phyloP scores from a whole-genome alignment of 2,797 vertebrate genomes.

The Mastacembelus armatus region DNA sequence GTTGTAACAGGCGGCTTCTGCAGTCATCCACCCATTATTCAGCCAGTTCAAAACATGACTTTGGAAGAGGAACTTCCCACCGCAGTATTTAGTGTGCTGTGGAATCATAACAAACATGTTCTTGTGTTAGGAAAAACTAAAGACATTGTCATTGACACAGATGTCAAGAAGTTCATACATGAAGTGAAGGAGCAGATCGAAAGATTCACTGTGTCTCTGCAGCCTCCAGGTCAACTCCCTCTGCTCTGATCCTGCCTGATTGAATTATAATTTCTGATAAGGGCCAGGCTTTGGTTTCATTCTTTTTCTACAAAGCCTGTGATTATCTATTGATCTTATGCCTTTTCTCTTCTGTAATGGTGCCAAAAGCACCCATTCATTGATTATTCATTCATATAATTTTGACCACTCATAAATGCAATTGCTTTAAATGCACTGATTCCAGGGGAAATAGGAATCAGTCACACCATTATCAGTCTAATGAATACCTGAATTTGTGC shows the following conservation, averaged over 20 bases:
- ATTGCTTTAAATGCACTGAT: not conserved
- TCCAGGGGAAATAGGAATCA: conserved; percentile 12
- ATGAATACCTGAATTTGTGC: too few species aligned
- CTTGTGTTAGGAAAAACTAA: too few species aligned
- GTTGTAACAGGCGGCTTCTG: too few species aligned
- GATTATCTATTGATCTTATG: conserved; percentile 12
- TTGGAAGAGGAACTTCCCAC: not conserved
- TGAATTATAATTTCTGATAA: conserved; percentile 40
- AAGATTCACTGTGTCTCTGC: not conserved
- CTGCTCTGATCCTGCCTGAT: conserved; percentile 24
- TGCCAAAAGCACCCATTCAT: conserved; percentile 1
- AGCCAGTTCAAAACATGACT: not conserved
- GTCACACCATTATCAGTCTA: too few species aligned
- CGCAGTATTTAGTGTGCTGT: too few species aligned
- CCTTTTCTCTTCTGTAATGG: not conserved
- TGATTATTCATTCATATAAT: not conserved
- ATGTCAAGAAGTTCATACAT: too few species aligned
- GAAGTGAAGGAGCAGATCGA: not conserved
- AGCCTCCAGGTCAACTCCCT: too few species aligned
- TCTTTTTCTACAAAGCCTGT: conserved; percentile 14
- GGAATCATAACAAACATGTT: too few species aligned
- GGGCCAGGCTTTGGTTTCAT: not conserved
- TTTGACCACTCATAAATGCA: not conserved
- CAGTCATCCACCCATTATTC: not conserved
- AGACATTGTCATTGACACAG: too few species aligned